Percentiles rank a stretch among this genome's conserved stretches.
phyloP scores from a whole-genome alignment of 2,797 vertebrate species.

The Enteromius paludinosus region DNA sequence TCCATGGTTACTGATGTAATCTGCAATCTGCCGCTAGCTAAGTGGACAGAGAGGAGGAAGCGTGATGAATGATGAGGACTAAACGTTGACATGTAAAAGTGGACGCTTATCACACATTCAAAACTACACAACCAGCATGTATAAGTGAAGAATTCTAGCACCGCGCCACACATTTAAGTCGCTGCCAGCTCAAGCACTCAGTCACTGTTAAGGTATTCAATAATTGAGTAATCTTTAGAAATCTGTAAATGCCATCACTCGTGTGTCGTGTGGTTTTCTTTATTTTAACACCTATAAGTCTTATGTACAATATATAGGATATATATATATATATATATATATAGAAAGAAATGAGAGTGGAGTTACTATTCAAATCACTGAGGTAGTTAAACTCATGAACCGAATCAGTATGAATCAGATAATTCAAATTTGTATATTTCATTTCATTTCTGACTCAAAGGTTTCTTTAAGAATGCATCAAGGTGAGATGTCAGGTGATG shows the following conservation, averaged over 20 bases:
- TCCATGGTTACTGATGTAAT: slow-evolving; percentile 57
- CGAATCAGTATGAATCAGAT: neutral
- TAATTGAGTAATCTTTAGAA: neutral
- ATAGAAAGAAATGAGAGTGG: neutral
- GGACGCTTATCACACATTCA: slow-evolving; percentile 48
- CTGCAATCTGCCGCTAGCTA: slow-evolving; percentile 49
- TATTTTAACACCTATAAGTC: neutral
- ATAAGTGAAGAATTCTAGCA: slow-evolving; percentile 12
- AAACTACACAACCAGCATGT: slow-evolving; percentile 26
- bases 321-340: too few relatives aligned
- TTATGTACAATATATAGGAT: too few relatives aligned
- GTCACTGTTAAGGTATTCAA: neutral
- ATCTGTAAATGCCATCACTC: neutral
- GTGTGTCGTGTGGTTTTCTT: neutral
- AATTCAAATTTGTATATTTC: neutral
- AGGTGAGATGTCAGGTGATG: neutral
- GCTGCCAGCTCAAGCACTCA: slow-evolving; percentile 15
- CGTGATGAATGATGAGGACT: slow-evolving; percentile 50
- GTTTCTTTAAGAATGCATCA: neutral
- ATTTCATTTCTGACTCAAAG: neutral
- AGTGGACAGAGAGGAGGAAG: slow-evolving; percentile 39
- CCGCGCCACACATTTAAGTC: slow-evolving; percentile 9
- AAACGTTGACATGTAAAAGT: slow-evolving; percentile 51
- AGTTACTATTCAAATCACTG: neutral
- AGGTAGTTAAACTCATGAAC: neutral